These are phyloP conservation scores for Caloenas nicobarica DNA, from an alignment of 2,113 vertebrate genomes.

Conservation along the genomic window DNA sequence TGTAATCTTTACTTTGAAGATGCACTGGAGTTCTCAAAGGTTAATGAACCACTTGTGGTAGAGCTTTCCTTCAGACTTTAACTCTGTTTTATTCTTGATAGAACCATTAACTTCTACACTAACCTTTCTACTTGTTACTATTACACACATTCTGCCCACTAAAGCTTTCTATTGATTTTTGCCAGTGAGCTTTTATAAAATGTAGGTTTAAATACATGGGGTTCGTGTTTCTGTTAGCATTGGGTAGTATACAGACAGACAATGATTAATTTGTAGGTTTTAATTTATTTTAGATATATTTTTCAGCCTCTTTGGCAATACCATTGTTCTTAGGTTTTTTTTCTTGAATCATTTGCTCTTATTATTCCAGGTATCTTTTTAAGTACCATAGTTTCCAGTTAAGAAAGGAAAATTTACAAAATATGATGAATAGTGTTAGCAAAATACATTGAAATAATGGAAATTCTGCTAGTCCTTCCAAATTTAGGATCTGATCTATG, in stretches of 20 bases:
- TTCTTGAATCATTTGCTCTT: background rate
- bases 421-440: background rate
- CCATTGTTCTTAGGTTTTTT: background rate
- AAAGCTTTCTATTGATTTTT: slow-evolving; percentile 90
- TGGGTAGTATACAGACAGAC: slow-evolving; percentile 27
- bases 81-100: slow-evolving; percentile 92
- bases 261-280: slow-evolving; percentile 67
- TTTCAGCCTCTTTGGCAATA: background rate
- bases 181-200: slow-evolving; percentile 73
- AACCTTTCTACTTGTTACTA: slow-evolving; percentile 90
- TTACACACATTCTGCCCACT: slow-evolving; percentile 87
- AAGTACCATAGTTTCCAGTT: background rate
- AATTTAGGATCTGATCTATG: background rate
- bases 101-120: slow-evolving; percentile 91
- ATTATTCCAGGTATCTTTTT: background rate
- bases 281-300: slow-evolving; percentile 32
- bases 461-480: background rate
- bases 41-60: slow-evolving; percentile 95
- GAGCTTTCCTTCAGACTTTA: slow-evolving; percentile 90
- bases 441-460: background rate
- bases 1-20: slow-evolving; percentile 75
- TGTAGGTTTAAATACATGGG: slow-evolving; percentile 71
- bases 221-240: slow-evolving; percentile 46
- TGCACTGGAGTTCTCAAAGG: slow-evolving; percentile 85
- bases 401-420: background rate